Conservation (phyloP, 2,888 invertebrate genomes). For the Hypercompe scribonia region DNA sequence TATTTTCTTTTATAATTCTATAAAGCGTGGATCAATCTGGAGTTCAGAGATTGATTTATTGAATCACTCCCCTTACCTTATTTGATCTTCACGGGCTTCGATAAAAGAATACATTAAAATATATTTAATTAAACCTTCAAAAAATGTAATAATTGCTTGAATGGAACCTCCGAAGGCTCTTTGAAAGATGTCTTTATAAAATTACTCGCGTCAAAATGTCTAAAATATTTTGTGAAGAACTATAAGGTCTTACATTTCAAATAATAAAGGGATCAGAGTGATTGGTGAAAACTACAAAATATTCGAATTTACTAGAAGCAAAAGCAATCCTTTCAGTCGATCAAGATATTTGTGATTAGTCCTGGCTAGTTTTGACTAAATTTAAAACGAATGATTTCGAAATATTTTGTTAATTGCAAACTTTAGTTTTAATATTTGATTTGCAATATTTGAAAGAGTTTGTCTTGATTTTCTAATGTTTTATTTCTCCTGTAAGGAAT, state of each 20-base stretch:
- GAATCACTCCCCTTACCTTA: constrained; percentile 7
- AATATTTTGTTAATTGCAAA: not conserved
- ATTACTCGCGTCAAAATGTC: not conserved
- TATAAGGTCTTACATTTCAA: not conserved
- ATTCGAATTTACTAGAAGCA: not conserved
- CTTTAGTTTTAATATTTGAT: not conserved
- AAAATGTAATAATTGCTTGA: not conserved
- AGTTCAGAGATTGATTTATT: constrained; percentile 18
- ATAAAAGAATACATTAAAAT: constrained; percentile 14
- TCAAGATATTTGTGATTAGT: not conserved
- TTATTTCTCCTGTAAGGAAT: not conserved
- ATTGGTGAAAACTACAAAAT: not conserved
- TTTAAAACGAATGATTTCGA: not conserved
- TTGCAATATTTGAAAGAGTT: not conserved
- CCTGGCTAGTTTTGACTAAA: not conserved
- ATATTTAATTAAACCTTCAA: constrained; percentile 17
- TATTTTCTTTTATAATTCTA: constrained; percentile 6
- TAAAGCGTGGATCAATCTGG: constrained; percentile 17
- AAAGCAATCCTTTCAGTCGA: not conserved
- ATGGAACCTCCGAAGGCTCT: too few relatives aligned
- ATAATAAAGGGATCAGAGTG: not conserved
- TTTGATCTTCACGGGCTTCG: constrained; percentile 13
- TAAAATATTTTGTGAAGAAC: not conserved
- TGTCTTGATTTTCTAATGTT: not conserved
- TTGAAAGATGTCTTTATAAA: not conserved